These are phyloP conservation scores for Dryoscopus gambensis DNA, from an alignment of 2,113 vertebrate genomes.

Conservation along the genomic window DNA sequence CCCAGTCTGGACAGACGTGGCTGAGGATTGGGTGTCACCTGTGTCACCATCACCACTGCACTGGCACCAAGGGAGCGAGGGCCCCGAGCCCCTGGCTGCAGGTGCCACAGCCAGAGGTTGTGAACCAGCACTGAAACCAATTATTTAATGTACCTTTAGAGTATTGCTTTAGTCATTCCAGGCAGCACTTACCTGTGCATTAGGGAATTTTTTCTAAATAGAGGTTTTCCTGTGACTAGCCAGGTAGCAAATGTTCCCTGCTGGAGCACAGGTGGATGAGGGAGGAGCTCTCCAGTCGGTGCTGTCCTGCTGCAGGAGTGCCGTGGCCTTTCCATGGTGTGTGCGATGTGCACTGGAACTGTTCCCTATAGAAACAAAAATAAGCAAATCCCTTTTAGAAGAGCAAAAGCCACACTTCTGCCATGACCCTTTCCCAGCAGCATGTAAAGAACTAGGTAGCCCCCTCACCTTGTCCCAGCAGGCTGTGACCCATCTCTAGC, in stretches of 20 bases:
- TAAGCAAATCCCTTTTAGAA: background rate
- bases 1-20: background rate
- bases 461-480: background rate
- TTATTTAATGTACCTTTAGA: background rate
- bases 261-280: background rate
- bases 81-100: background rate
- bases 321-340: background rate
- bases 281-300: background rate
- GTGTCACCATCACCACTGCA: background rate
- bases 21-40: background rate
- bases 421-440: background rate
- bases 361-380: background rate
- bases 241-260: background rate
- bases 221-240: background rate
- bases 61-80: background rate
- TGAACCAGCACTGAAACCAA: background rate
- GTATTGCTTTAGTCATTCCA: background rate
- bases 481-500: background rate
- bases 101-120: background rate
- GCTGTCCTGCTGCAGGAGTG: fast-evolving
- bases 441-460: background rate
- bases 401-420: background rate
- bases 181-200: background rate
- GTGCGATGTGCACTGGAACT: too few species aligned
- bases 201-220: background rate